Percentiles rank a stretch among this genome's conserved stretches.
phyloP scores from a whole-genome alignment of 2,797 vertebrate genomes.

The Leptatherina wallacei region DNA sequence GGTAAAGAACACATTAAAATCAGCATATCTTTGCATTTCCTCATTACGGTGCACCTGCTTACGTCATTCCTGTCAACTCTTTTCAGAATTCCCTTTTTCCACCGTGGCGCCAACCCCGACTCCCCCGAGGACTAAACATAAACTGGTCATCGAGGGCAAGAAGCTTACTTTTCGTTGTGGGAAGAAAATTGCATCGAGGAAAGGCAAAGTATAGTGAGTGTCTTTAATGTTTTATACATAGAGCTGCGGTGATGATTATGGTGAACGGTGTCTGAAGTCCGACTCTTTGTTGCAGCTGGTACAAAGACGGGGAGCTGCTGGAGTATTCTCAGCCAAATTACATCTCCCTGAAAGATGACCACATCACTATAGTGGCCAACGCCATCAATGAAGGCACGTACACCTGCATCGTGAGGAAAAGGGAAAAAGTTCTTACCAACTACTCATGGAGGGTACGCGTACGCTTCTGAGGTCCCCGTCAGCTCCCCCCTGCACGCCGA shows the following conservation, averaged over 20 bases:
- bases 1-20: background rate
- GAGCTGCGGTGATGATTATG: background rate
- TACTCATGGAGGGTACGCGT: slow-evolving; percentile 95
- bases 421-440: slow-evolving; percentile 90
- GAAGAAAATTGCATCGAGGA: slow-evolving; percentile 94
- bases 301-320: slow-evolving; percentile 95
- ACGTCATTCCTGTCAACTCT: slow-evolving; percentile 8
- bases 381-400: slow-evolving; percentile 97
- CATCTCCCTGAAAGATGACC: slow-evolving; percentile 90
- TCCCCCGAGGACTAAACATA: slow-evolving; percentile 91
- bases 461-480: slow-evolving; percentile 76
- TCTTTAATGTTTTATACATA: background rate
- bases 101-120: slow-evolving; percentile 86
- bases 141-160: slow-evolving; percentile 91
- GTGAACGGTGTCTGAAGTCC: background rate
- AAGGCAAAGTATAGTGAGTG: slow-evolving; percentile 97
- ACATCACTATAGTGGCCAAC: slow-evolving; percentile 95
- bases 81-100: slow-evolving; percentile 93
- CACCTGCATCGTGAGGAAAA: slow-evolving; percentile 93
- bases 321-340: slow-evolving; percentile 94
- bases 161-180: slow-evolving; percentile 96
- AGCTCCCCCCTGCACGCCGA: slow-evolving; percentile 39
- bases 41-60: slow-evolving; percentile 3
- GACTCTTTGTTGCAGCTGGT: slow-evolving; percentile 87
- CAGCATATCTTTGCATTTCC: background rate